Percentiles rank a stretch among this genome's conserved stretches.
Conservation (phyloP, 2,113 vertebrate genomes). For the Zapornia atra region DNA sequence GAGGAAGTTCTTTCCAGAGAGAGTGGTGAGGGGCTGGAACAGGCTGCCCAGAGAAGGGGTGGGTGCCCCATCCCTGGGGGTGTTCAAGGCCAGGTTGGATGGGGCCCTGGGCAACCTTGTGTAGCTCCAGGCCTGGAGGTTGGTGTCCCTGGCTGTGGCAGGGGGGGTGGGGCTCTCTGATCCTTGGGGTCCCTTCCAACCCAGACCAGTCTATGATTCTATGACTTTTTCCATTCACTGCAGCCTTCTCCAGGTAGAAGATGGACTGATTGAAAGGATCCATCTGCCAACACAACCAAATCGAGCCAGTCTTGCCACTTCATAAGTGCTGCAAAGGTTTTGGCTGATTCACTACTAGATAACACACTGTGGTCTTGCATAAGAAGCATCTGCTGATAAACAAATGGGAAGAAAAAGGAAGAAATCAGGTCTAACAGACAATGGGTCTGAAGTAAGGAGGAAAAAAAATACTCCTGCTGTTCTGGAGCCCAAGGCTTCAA, state of each 20-base stretch:
- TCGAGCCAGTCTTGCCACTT: neutral
- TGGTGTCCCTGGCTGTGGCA: too few species aligned
- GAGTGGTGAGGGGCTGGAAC: too few species aligned
- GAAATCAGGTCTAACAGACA: neutral
- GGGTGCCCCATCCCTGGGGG: too few species aligned
- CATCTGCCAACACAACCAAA: neutral
- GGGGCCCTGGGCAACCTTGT: too few species aligned
- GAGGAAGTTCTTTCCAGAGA: too few species aligned
- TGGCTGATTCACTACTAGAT: neutral
- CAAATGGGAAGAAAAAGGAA: neutral
- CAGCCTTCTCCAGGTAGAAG: neutral
- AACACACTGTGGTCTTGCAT: rapidly evolving
- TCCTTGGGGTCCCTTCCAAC: too few species aligned
- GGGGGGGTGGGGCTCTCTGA: too few species aligned
- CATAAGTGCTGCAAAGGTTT: neutral
- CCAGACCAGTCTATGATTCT: too few species aligned
- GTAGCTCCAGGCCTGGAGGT: too few species aligned
- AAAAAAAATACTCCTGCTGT: neutral
- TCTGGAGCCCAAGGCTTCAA: neutral
- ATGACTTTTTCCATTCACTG: neutral
- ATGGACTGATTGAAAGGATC: neutral
- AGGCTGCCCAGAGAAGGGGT: too few species aligned
- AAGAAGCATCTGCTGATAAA: neutral
- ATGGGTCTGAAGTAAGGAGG: neutral
- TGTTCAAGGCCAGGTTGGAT: too few species aligned